Evolutionary conservation across 1,140 invertebrate genomes (phyloP), one percentile per base, ranked within the genome.

Genomic region (Trichogramma pretiosum): DNA sequence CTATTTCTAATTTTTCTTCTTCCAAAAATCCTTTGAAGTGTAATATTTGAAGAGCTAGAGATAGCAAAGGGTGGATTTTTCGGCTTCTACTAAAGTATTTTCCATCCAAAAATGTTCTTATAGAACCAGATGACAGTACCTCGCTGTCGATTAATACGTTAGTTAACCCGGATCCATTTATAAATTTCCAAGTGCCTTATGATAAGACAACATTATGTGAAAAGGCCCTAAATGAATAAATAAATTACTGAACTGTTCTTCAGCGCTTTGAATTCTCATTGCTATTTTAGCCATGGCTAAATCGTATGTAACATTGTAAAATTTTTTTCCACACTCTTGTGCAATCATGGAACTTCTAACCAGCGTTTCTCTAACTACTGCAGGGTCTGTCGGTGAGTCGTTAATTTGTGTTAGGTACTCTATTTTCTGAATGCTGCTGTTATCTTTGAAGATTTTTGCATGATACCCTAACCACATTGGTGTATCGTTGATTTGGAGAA

Each of bases 171-270:
- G 64, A 68, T 35, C 67, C 58, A 34, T 53, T 46, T 11, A 76
- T 71, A 36, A 70, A 52, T 58, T 70, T 7, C 70, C 48, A 1
- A 55, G 0, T n/a, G 37, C 46, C 35, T 48, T 55, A 46, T 74
- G 74, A 51, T 60, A 75, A 7, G 70, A 54, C 60, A 74, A 57
- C 56, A 64, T 62, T 14, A 74, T 62, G 48, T 75, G 73, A 47
- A 76, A 75, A 1, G 62, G 33, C 22, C 73, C 74, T 14, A 74
- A 47, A 48, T 73, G 65, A 17, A 75, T 73, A 49, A 76, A 76
- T 40, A 74, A 36, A 46, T 72, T 66, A 30, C 69, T 40, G 54
- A 61, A 72, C 13, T 58, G 51, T 19, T 51, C 48, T 56, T 70
- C 61, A 9, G 34, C 50, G 14, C 24, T 42, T 55, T 70, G 63